Evolutionary conservation across 2,888 invertebrate species (phyloP).

Genomic region (Perdita meconis): DNA sequence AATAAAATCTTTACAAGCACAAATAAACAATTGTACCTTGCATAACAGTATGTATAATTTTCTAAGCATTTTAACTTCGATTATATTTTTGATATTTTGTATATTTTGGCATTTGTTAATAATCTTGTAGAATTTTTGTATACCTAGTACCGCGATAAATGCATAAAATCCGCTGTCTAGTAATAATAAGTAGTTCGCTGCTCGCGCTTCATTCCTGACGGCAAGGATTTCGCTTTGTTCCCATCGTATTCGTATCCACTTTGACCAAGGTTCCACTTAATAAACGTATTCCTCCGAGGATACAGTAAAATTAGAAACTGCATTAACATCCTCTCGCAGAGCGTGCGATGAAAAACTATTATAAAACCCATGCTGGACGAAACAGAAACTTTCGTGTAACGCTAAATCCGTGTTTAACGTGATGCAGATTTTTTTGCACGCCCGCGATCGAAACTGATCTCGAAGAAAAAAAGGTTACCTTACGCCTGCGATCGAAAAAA

Average conservation of each 20-base stretch:
- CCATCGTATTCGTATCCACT: not conserved
- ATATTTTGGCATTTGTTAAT: too few species aligned
- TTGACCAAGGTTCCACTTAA: not conserved
- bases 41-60: too few species aligned
- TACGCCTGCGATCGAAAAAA: constrained; percentile 21
- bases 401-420: not conserved
- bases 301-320: not conserved
- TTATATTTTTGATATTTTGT: too few species aligned
- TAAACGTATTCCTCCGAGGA: not conserved
- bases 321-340: not conserved
- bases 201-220: too few species aligned
- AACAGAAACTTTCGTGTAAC: not conserved
- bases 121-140: too few species aligned
- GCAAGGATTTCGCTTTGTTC: too few species aligned
- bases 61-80: too few species aligned
- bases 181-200: too few species aligned
- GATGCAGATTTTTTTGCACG: not conserved
- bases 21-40: too few species aligned
- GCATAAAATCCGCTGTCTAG: too few species aligned
- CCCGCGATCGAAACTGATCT: not conserved
- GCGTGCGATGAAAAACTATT: not conserved
- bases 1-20: too few species aligned
- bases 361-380: not conserved
- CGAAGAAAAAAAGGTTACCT: constrained; percentile 3
- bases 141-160: too few species aligned